Conservation (phyloP, 1,140 invertebrate genomes). For the Cephus cinctus region DNA sequence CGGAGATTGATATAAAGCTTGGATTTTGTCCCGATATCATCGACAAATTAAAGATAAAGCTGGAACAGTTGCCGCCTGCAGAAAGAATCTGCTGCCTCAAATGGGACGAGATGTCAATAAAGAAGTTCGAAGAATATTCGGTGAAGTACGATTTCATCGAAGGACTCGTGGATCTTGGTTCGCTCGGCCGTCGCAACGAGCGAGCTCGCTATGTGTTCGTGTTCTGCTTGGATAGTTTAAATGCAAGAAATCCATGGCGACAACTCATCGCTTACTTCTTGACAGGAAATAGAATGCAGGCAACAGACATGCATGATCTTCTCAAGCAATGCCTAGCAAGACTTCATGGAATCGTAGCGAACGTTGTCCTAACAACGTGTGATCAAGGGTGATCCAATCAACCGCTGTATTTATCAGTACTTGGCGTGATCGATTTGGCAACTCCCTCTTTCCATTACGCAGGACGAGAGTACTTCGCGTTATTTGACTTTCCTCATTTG, state of each 20-base stretch:
- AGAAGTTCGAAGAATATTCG: conserved; percentile 23
- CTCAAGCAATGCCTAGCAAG: conserved; percentile 2
- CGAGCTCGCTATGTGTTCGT: conserved; percentile 16
- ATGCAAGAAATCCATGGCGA: conserved; percentile 20
- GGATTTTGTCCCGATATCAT: conserved; percentile 22
- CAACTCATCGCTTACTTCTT: conserved; percentile 19
- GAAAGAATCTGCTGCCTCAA: conserved; percentile 20
- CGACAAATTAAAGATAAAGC: conserved; percentile 9
- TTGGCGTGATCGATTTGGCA: conserved; percentile 3
- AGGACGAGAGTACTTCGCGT: conserved; percentile 1
- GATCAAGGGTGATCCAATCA: conserved; percentile 17
- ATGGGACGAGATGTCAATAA: conserved; percentile 22
- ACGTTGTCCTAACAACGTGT: conserved; percentile 8
- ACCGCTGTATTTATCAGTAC: background rate
- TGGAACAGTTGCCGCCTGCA: background rate
- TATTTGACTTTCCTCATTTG: conserved; percentile 22
- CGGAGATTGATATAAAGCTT: conserved; percentile 17
- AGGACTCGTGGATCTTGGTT: conserved; percentile 21
- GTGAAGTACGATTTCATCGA: conserved; percentile 19
- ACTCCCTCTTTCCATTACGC: conserved; percentile 3
- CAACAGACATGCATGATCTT: background rate
- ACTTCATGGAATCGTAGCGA: conserved; percentile 7
- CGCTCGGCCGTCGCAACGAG: conserved; percentile 7
- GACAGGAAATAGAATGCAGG: conserved; percentile 5
- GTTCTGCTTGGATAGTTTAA: conserved; percentile 20